Conservation (phyloP, 2,888 invertebrate genomes). For the Drosophila algonquin region DNA sequence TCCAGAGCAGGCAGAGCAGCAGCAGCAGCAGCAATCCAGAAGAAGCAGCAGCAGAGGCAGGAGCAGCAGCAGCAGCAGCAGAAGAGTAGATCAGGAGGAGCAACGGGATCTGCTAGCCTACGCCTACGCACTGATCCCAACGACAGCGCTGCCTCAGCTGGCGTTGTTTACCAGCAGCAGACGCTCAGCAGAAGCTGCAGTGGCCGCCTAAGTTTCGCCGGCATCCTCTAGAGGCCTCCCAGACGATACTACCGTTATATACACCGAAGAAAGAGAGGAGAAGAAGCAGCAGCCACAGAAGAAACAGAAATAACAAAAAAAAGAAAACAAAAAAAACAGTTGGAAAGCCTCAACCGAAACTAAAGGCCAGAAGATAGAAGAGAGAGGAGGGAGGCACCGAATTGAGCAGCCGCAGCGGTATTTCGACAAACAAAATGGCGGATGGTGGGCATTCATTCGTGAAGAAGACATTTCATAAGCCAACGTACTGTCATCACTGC, state of each 20-base stretch:
- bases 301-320: conserved; percentile 13
- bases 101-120: conserved; percentile 35
- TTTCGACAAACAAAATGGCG: conserved; percentile 83
- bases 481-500: conserved; percentile 99
- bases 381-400: conserved; percentile 54
- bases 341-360: conserved; percentile 19
- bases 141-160: conserved; percentile 43
- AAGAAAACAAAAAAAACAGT: conserved; percentile 7
- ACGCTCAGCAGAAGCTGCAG: conserved; percentile 35
- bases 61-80: conserved; percentile 39
- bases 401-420: conserved; percentile 36
- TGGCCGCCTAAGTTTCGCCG: conserved; percentile 34
- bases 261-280: conserved; percentile 8
- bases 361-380: conserved; percentile 34
- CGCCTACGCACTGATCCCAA: conserved; percentile 39
- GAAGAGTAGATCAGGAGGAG: conserved; percentile 31
- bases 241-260: conserved; percentile 22
- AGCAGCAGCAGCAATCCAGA: conserved; percentile 24
- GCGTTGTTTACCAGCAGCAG: conserved; percentile 26
- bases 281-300: conserved; percentile 6
- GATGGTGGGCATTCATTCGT: conserved; percentile 97
- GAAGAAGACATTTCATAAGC: conserved; percentile 99
- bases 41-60: conserved; percentile 47
- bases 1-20: conserved; percentile 45
- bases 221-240: conserved; percentile 17